Conservation (phyloP, 2,888 invertebrate species). For the Lithosia quadra region DNA sequence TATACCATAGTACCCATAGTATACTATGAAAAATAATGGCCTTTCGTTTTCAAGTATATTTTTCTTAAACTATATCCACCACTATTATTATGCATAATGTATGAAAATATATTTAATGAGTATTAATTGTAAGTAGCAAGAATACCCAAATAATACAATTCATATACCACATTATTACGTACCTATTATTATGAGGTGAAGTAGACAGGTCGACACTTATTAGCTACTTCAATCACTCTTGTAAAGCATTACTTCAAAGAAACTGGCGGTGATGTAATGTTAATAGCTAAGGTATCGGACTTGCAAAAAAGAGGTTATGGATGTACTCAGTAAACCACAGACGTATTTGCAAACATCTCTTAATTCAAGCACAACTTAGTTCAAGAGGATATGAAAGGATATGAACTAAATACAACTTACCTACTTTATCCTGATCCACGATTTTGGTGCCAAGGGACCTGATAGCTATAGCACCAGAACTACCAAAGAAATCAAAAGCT, state of each 20-base stretch:
- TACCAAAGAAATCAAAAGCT: conserved; percentile 83
- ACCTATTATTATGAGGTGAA: too few relatives aligned
- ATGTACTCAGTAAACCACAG: not conserved
- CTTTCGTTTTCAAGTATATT: too few relatives aligned
- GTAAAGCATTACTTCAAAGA: not conserved
- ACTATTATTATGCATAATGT: too few relatives aligned
- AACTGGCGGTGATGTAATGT: not conserved
- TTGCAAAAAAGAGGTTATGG: not conserved
- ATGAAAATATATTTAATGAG: not conserved
- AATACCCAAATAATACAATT: not conserved
- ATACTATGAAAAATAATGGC: too few relatives aligned
- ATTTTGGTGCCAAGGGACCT: conserved; percentile 86
- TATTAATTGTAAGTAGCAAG: not conserved
- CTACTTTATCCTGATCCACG: conserved; percentile 83
- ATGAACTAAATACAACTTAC: conserved; percentile 53
- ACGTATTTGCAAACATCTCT: not conserved
- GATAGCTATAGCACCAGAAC: conserved; percentile 83
- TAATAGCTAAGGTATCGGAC: not conserved
- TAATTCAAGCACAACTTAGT: not conserved
- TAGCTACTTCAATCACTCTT: not conserved
- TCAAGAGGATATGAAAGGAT: too few relatives aligned
- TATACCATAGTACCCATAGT: too few relatives aligned
- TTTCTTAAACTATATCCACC: too few relatives aligned
- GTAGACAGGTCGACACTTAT: not conserved
- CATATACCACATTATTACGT: too few relatives aligned